Conservation (phyloP, 2,113 vertebrate species). For the Cyanistes caeruleus region DNA sequence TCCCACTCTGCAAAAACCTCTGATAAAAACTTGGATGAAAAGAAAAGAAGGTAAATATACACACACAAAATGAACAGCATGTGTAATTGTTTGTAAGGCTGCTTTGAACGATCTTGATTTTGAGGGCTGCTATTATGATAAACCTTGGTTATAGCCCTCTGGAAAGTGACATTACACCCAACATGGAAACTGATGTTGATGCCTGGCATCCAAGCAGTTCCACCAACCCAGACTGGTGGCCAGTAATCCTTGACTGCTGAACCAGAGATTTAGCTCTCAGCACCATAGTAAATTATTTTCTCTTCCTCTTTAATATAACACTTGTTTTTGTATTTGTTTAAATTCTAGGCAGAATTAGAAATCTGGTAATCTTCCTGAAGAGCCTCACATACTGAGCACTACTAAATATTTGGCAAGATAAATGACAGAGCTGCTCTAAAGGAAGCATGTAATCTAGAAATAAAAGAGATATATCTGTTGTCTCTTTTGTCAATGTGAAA, state of each 20-base stretch:
- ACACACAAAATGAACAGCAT: background rate
- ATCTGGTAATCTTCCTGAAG: background rate
- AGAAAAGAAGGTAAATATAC: background rate
- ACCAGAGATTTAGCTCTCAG: background rate
- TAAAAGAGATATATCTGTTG: background rate
- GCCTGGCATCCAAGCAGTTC: background rate
- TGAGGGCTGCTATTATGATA: background rate
- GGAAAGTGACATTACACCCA: background rate
- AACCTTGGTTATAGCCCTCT: background rate
- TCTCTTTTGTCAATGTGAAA: background rate
- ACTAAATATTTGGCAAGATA: background rate
- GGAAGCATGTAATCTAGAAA: background rate
- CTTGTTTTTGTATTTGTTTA: background rate
- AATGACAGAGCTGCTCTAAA: slow-evolving; percentile 6
- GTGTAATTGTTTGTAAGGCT: background rate
- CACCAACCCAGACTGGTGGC: background rate
- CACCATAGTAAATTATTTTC: background rate
- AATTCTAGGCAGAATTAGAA: background rate
- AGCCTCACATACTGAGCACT: background rate
- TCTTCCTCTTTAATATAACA: background rate
- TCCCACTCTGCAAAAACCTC: background rate
- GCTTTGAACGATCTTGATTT: background rate
- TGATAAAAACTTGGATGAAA: background rate
- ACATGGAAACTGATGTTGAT: background rate
- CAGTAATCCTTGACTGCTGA: background rate